phyloP scores from a whole-genome alignment of 2,113 vertebrate genomes.

The Lanius ludovicianus region DNA sequence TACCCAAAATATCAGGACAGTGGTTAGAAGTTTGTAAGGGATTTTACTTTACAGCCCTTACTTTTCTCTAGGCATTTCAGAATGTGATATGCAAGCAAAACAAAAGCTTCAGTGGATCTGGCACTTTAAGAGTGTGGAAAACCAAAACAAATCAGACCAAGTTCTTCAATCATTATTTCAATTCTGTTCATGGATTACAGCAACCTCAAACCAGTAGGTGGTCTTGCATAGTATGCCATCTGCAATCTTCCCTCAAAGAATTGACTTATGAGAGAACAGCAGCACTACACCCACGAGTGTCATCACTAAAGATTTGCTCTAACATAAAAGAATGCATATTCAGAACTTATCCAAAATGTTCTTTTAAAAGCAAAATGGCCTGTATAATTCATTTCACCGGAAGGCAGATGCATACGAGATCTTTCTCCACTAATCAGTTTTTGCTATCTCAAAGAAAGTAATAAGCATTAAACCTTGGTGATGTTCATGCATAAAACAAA shows the following conservation, averaged over 20 bases:
- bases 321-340: conserved; percentile 18
- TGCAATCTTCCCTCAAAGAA: conserved; percentile 25
- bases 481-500: background rate
- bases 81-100: background rate
- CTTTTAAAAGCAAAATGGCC: conserved; percentile 6
- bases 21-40: background rate
- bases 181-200: background rate
- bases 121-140: background rate
- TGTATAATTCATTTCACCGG: background rate
- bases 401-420: background rate
- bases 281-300: conserved; percentile 43
- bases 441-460: background rate
- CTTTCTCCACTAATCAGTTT: background rate
- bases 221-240: conserved; percentile 26
- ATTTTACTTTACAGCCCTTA: background rate
- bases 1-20: background rate
- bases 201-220: conserved; percentile 30
- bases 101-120: background rate
- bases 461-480: background rate
- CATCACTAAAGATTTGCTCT: conserved; percentile 8
- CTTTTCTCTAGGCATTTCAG: background rate
- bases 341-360: background rate
- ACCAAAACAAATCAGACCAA: background rate
- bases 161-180: background rate
- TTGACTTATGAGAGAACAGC: conserved; percentile 6